Conservation (phyloP, 2,888 invertebrate species). For the Psococerastis gibbosa region DNA sequence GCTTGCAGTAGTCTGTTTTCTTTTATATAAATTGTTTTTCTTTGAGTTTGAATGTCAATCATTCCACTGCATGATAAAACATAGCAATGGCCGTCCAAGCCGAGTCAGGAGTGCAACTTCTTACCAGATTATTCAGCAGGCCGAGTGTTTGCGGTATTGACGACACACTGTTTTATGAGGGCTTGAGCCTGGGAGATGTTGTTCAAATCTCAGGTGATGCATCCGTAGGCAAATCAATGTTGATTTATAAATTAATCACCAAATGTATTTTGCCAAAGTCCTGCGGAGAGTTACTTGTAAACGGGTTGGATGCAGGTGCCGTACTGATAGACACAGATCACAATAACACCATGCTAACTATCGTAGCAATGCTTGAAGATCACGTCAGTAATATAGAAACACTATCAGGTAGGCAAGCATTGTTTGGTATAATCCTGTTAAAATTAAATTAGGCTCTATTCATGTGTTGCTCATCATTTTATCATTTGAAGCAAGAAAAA, state of each 20-base stretch:
- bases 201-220: neutral
- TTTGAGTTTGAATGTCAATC: too few species aligned
- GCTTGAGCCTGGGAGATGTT: neutral
- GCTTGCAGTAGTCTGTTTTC: too few species aligned
- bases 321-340: slow-evolving; percentile 30
- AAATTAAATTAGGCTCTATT: too few species aligned
- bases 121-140: neutral
- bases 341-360: slow-evolving; percentile 24
- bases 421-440: too few species aligned
- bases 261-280: neutral
- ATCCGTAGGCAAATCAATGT: neutral
- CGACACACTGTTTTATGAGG: neutral
- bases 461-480: too few species aligned
- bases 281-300: slow-evolving; percentile 12
- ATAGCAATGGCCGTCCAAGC: neutral
- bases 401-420: too few species aligned
- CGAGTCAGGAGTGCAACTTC: neutral
- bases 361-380: too few species aligned
- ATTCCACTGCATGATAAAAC: too few species aligned
- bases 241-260: neutral
- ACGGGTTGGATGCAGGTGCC: slow-evolving; percentile 24
- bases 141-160: neutral
- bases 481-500: too few species aligned
- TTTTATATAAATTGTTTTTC: too few species aligned
- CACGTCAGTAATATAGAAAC: too few species aligned